Conservation (phyloP, 2,797 vertebrate species). For the Molossus alvarezi region DNA sequence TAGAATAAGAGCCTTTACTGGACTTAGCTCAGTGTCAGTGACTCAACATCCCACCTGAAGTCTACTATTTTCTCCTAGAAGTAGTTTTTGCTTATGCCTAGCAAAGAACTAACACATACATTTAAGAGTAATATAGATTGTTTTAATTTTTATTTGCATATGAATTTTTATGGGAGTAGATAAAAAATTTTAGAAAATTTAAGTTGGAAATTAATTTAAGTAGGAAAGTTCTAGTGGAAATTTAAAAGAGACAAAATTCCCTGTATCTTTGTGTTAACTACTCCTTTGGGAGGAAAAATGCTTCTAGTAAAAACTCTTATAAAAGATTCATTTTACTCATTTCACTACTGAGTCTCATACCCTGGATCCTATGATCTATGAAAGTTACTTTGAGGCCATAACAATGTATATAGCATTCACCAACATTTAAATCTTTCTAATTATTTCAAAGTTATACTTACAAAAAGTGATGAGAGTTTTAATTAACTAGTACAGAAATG, state of each 20-base stretch:
- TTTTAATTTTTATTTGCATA: not conserved
- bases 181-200: not conserved
- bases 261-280: not conserved
- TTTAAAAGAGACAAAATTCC: not conserved
- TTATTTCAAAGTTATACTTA: constrained; percentile 59
- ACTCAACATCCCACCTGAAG: not conserved
- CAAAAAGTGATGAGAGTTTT: constrained; percentile 50
- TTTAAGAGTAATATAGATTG: not conserved
- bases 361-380: not conserved
- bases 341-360: not conserved
- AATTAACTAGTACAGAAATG: constrained; percentile 54
- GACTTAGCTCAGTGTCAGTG: not conserved
- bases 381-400: not conserved
- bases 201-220: constrained; percentile 70
- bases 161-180: not conserved
- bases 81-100: constrained; percentile 20
- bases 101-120: not conserved
- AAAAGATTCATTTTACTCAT: not conserved
- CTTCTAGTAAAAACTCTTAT: not conserved
- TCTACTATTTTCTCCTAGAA: constrained; percentile 39
- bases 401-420: not conserved
- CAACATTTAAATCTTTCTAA: constrained; percentile 17
- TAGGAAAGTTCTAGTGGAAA: not conserved
- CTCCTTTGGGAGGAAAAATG: not conserved
- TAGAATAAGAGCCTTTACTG: not conserved